These are phyloP conservation scores for Zele albiditarsus DNA, from an alignment of 2,888 invertebrate genomes.

Conservation along the genomic window DNA sequence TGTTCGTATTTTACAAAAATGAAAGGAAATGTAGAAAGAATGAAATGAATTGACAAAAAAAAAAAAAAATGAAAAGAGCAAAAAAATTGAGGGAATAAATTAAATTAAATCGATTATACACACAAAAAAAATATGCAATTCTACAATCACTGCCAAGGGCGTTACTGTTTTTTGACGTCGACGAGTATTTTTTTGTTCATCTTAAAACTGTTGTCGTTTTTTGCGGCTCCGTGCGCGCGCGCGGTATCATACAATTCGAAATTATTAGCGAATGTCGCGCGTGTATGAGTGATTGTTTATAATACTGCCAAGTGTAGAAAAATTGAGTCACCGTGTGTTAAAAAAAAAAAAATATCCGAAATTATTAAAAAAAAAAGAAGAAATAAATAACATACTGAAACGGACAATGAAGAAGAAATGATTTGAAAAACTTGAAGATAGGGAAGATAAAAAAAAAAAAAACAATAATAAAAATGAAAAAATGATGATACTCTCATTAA, in stretches of 20 bases:
- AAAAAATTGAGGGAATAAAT: conserved; percentile 31
- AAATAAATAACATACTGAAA: neutral
- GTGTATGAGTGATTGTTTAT: conserved; percentile 63
- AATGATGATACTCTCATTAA: conserved; percentile 59
- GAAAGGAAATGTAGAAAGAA: too few species aligned
- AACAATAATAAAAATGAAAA: conserved; percentile 13
- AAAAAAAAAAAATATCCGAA: conserved; percentile 24
- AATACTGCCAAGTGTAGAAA: conserved; percentile 69
- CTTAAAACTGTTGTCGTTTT: conserved; percentile 54
- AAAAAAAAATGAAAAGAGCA: conserved; percentile 23
- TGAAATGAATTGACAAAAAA: neutral
- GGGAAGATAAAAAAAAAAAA: neutral
- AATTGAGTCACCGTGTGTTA: conserved; percentile 60
- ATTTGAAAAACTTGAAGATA: neutral
- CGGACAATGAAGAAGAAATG: neutral
- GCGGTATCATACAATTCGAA: conserved; percentile 38
- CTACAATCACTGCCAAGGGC: conserved; percentile 71
- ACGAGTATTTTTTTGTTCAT: conserved; percentile 58
- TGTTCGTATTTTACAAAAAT: conserved; percentile 39
- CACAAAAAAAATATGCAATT: conserved; percentile 60
- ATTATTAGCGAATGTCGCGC: conserved; percentile 13
- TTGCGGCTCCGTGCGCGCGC: conserved; percentile 49
- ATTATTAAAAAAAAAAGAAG: too few species aligned
- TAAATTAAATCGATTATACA: conserved; percentile 44
- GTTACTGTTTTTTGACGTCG: conserved; percentile 64